Conservation (phyloP, 1,140 invertebrate genomes). For the Apis cerana region DNA sequence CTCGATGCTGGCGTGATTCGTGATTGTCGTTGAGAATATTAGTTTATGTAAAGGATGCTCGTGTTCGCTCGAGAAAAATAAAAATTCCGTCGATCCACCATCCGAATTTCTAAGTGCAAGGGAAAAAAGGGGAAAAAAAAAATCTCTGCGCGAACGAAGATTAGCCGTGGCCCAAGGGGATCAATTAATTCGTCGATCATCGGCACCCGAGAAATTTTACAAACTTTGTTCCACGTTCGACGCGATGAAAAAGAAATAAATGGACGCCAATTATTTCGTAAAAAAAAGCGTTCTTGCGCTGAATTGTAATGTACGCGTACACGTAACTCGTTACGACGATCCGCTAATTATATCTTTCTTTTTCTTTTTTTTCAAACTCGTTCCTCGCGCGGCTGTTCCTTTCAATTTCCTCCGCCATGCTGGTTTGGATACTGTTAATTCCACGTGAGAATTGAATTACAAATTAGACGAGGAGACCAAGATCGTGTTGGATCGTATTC, state of each 20-base stretch:
- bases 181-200: background rate
- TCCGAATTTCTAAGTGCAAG: background rate
- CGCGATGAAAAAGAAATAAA: background rate
- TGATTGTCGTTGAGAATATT: constrained; percentile 4
- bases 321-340: constrained; percentile 1
- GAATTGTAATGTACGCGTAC: background rate
- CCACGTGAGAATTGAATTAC: background rate
- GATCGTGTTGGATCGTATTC: too few species aligned
- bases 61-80: background rate
- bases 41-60: background rate
- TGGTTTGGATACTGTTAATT: background rate
- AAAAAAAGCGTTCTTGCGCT: background rate
- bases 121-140: rapidly evolving
- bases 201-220: constrained; percentile 6
- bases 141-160: too few species aligned
- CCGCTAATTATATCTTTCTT: background rate
- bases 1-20: background rate
- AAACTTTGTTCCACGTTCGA: background rate
- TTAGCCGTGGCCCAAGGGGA: background rate
- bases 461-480: constrained; percentile 6
- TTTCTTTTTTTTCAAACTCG: background rate
- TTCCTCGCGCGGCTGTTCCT: background rate
- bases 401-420: background rate
- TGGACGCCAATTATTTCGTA: background rate
- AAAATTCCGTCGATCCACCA: background rate